These are phyloP conservation scores for Parotocinclus haroldoi DNA, from an alignment of 2,797 vertebrate species.

Conservation along the genomic window DNA sequence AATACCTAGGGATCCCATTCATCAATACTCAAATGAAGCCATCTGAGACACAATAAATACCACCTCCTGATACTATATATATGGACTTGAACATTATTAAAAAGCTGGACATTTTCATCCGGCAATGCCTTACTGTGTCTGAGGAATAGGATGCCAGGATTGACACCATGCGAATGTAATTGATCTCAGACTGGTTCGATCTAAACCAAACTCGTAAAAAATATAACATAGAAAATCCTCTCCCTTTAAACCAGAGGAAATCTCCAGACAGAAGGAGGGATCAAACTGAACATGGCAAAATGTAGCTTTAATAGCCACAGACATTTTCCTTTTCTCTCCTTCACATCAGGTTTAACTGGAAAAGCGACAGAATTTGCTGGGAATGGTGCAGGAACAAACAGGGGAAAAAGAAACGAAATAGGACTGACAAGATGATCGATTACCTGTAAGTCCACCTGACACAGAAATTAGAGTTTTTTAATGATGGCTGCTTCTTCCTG, in stretches of 20 bases:
- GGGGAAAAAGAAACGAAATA: conserved; percentile 73
- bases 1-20: no score
- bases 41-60: no score
- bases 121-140: no score
- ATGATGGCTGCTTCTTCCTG: conserved; percentile 89
- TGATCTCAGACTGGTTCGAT: conserved; percentile 47
- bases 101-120: no score
- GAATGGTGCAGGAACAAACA: conserved; percentile 58
- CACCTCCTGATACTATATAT: no score
- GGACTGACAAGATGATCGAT: conserved; percentile 76
- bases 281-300: conserved; percentile 68
- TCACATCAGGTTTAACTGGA: conserved; percentile 86
- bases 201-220: conserved; percentile 34
- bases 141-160: no score
- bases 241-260: conserved; percentile 60
- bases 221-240: conserved; percentile 46
- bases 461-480: conserved; percentile 94
- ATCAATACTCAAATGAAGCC: no score
- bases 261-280: conserved; percentile 53
- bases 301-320: conserved; percentile 71
- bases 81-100: no score
- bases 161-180: not conserved
- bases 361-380: conserved; percentile 79
- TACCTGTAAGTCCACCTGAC: conserved; percentile 94
- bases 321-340: conserved; percentile 62